phyloP scores from a whole-genome alignment of 2,888 invertebrate species.

The Ormyrus labotus region DNA sequence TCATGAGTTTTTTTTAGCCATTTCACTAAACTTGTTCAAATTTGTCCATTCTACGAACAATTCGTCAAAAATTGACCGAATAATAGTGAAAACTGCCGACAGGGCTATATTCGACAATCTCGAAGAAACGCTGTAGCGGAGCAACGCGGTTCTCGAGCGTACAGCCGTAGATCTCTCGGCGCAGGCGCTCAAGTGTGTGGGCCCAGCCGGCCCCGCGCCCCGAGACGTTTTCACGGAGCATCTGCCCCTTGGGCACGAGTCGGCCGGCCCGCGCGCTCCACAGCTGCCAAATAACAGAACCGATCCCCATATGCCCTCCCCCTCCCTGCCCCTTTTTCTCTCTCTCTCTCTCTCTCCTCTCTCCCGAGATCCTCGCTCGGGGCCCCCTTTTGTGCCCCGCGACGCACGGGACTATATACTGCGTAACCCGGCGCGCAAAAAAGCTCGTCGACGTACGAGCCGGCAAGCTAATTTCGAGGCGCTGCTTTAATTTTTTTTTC shows the following conservation, averaged over 20 bases:
- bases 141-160: no score
- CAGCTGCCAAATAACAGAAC: conserved; percentile 70
- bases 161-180: neutral
- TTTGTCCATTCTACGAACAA: no score
- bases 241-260: conserved; percentile 65
- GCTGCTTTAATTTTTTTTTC: neutral
- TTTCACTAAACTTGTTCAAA: no score
- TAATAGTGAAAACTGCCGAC: no score
- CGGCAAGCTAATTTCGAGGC: neutral
- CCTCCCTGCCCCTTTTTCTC: conserved; percentile 45
- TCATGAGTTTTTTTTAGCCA: no score
- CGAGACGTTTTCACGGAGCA: conserved; percentile 60
- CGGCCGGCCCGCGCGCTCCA: conserved; percentile 64
- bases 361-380: neutral
- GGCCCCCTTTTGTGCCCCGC: neutral
- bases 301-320: conserved; percentile 59
- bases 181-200: neutral
- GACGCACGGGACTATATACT: neutral
- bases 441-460: neutral
- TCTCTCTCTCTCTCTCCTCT: conserved; percentile 52
- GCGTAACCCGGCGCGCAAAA: neutral
- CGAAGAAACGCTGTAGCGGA: no score
- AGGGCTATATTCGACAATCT: no score
- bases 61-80: no score
- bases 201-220: neutral